Evolutionary conservation across 2,888 invertebrate genomes (phyloP).

Genomic region (Aplocera efformata): DNA sequence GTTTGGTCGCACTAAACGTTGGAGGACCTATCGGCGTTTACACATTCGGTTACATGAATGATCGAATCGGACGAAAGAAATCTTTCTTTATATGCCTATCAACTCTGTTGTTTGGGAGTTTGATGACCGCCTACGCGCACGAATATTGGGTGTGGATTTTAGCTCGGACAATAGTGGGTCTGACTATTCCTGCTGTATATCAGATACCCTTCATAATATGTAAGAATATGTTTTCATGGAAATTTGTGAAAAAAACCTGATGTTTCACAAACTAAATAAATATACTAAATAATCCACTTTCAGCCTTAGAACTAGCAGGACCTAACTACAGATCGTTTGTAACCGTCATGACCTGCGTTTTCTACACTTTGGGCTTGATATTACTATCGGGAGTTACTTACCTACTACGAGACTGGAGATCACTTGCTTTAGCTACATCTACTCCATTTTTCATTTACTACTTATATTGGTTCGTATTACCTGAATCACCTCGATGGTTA

Average conservation of each 20-base stretch:
- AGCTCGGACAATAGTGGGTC: conserved; percentile 90
- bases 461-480: conserved; percentile 91
- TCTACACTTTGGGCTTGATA: conserved; percentile 93
- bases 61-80: conserved; percentile 91
- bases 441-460: conserved; percentile 92
- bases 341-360: conserved; percentile 94
- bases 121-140: conserved; percentile 88
- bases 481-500: conserved; percentile 96
- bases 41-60: conserved; percentile 91
- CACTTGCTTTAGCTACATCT: conserved; percentile 89
- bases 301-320: conserved; percentile 94
- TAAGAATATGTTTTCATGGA: conserved; percentile 71
- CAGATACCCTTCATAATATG: conserved; percentile 97
- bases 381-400: conserved; percentile 92
- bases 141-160: conserved; percentile 92
- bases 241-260: too few species aligned
- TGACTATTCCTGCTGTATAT: conserved; percentile 95
- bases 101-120: conserved; percentile 89
- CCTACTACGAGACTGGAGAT: conserved; percentile 90
- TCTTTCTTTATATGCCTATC: conserved; percentile 93
- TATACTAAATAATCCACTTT: conserved; percentile 28
- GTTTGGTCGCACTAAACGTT: conserved; percentile 90
- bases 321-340: conserved; percentile 95
- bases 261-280: too few species aligned
- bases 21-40: conserved; percentile 96